Conservation (phyloP, 2,797 vertebrate genomes). For the Lemur catta region DNA sequence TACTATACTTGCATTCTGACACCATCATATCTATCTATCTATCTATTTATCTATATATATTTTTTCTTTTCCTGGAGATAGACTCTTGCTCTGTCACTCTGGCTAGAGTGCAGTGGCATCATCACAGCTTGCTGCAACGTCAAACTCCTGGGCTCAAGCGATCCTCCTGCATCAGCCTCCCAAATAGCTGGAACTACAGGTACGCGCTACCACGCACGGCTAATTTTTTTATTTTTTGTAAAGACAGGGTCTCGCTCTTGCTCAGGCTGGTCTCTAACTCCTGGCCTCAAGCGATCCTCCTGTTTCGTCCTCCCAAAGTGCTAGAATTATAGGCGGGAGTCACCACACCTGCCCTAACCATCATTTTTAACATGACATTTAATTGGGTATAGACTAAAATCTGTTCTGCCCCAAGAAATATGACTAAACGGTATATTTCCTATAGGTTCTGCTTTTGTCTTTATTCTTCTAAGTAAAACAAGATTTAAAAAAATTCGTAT, state of each 20-base stretch:
- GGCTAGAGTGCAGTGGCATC: too few relatives aligned
- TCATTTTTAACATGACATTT: neutral
- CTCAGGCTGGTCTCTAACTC: too few relatives aligned
- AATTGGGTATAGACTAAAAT: conserved; percentile 22
- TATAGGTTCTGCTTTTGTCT: neutral
- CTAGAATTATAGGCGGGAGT: neutral
- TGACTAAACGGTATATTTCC: neutral
- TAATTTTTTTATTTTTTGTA: too few relatives aligned
- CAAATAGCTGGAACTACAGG: too few relatives aligned
- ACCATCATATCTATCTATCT: neutral
- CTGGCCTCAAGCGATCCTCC: neutral
- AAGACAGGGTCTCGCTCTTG: too few relatives aligned
- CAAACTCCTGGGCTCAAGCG: too few relatives aligned
- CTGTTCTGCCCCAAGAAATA: neutral
- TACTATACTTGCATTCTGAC: neutral
- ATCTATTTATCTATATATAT: neutral
- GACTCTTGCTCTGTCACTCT: too few relatives aligned
- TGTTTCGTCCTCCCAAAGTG: neutral
- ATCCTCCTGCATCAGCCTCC: too few relatives aligned
- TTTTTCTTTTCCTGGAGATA: too few relatives aligned
- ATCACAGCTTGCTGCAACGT: too few relatives aligned
- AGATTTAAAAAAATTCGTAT: neutral
- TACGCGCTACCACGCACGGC: too few relatives aligned
- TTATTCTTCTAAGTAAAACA: conserved; percentile 8
- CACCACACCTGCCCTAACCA: neutral